Base-by-base conservation (phyloP, 2,113 vertebrate species). In the Ophthalmolycus amberensis region DNA sequence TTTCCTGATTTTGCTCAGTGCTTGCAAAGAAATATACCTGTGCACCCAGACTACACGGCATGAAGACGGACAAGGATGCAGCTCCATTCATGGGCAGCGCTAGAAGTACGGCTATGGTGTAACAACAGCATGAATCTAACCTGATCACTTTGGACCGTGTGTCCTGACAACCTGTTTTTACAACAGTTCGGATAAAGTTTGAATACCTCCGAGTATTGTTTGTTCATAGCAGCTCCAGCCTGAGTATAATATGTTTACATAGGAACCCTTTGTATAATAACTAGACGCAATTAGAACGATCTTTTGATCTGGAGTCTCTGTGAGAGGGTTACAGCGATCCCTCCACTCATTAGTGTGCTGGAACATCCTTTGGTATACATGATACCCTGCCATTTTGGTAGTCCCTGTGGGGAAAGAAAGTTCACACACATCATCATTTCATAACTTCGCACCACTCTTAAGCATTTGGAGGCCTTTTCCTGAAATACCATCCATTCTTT, bases 361-460 rank as follows among this genome's bases (percentile, higher is more conserved):
- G 65, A 85, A 79, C 62, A 80, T 77, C 72, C 84, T 86, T 87
- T 86, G 82, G 82, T 84, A 32, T 60, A 62, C 73, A 42, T 34
- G 71, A 71, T 75, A 60, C 46, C 52, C 60, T 59, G 25, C 50
- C 71, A 65, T 79, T 83, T 72, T 90, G 85, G 68, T 44, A 37
- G 65, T 83, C 89, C 76, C 84, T 63, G 11, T 6, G 69, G 68
- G 56, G 15, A 22, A 29, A 27, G 32, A 10, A 66, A 70, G 62
- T 82, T 82, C 83, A 79, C 77, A 37, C 48, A 60, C 60, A 85
- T 89, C 74, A 60, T 70, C 18, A 80, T 91, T 92, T 92, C 79
- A 85, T 89, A 90, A 80, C 44, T 64, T 66, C 66, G n/a, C 37
- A 69, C 32, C n/a, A 37, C 66, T 85, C 34, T 50, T 84, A 70